These are phyloP conservation scores for Antheraea mylitta DNA, from an alignment of 1,140 invertebrate genomes.

Conservation along the genomic window DNA sequence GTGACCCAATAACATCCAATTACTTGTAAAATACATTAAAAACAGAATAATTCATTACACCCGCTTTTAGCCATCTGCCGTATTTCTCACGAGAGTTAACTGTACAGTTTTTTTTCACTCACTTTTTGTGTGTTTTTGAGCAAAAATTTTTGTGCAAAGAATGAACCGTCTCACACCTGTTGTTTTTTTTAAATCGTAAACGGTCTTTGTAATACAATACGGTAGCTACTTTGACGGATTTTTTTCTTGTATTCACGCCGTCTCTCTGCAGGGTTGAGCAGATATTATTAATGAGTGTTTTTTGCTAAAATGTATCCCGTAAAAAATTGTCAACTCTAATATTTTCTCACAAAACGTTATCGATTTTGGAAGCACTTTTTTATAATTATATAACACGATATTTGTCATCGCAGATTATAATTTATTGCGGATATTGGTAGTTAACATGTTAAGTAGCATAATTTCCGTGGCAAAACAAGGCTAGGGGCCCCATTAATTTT, in stretches of 20 bases:
- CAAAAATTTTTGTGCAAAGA: background rate
- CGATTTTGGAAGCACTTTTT: background rate
- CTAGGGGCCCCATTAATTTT: background rate
- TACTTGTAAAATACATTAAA: background rate
- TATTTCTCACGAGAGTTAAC: conserved; percentile 5
- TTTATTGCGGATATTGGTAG: background rate
- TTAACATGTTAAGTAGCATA: background rate
- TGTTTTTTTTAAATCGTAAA: background rate
- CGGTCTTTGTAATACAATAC: background rate
- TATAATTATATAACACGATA: too few relatives aligned
- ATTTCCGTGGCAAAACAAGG: background rate
- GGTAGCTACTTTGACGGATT: background rate
- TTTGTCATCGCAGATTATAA: background rate
- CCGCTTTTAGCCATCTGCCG: background rate
- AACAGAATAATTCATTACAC: background rate
- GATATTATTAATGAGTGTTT: conserved; percentile 1
- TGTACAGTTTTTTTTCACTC: conserved; percentile 3
- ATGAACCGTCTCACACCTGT: background rate
- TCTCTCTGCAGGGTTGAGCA: background rate
- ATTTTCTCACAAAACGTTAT: background rate
- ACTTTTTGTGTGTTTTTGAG: background rate
- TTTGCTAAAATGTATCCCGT: background rate
- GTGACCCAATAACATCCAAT: background rate
- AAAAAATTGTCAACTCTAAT: background rate
- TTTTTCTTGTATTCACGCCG: background rate